Conservation (phyloP, 2,797 vertebrate genomes). For the Poecilia velifera region DNA sequence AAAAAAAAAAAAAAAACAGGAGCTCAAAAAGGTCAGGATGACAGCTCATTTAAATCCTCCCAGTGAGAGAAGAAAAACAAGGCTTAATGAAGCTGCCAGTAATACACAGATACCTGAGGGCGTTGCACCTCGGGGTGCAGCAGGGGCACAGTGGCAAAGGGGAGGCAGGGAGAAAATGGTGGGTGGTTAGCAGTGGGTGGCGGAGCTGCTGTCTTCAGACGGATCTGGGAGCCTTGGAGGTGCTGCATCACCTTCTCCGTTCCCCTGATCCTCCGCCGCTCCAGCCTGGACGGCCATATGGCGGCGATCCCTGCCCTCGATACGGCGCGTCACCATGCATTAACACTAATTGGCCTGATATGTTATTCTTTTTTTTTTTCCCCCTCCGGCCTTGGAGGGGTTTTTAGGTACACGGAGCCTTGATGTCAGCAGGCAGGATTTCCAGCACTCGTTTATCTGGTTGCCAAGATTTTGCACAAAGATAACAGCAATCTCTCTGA, state of each 20-base stretch:
- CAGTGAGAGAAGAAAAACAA: constrained; percentile 67
- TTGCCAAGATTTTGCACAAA: constrained; percentile 73
- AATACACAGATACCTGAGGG: constrained; percentile 72
- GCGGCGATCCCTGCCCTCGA: constrained; percentile 79
- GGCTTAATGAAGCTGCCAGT: constrained; percentile 79
- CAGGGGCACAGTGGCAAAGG: constrained; percentile 44
- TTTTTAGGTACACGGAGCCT: constrained; percentile 74
- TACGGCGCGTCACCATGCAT: constrained; percentile 79
- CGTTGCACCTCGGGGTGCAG: constrained; percentile 66
- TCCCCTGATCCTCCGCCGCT: constrained; percentile 24
- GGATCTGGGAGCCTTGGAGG: constrained; percentile 41
- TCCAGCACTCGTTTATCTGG: constrained; percentile 72
- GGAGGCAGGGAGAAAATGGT: constrained; percentile 26
- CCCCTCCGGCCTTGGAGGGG: constrained; percentile 66
- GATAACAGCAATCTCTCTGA: constrained; percentile 75
- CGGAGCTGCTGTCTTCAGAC: constrained; percentile 27
- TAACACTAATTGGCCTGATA: constrained; percentile 84
- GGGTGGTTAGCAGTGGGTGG: constrained; percentile 32
- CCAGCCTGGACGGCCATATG: constrained; percentile 79
- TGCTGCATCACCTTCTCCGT: constrained; percentile 57
- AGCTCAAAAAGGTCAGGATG: constrained; percentile 84
- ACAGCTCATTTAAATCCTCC: constrained; percentile 86
- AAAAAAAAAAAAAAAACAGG: constrained; percentile 41
- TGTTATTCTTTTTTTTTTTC: constrained; percentile 72
- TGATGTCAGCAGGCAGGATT: constrained; percentile 71